phyloP scores from a whole-genome alignment of 2,797 vertebrate species.

The Labroides dimidiatus region DNA sequence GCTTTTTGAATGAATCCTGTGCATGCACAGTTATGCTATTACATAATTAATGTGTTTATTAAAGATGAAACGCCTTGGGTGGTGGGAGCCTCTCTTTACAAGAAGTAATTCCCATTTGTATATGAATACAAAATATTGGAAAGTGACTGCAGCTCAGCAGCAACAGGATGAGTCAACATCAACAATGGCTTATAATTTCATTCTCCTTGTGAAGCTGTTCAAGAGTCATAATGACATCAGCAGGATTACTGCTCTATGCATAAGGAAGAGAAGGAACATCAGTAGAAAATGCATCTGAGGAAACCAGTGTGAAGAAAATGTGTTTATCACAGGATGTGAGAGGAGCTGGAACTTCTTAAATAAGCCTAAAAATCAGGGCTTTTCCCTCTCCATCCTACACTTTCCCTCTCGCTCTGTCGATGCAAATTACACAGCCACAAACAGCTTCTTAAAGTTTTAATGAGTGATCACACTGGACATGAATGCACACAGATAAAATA shows the following conservation, averaged over 20 bases:
- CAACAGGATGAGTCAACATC: conserved; percentile 67
- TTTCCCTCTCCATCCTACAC: conserved; percentile 29
- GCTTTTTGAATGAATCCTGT: conserved; percentile 58
- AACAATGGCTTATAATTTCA: conserved; percentile 65
- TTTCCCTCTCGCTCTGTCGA: conserved; percentile 27
- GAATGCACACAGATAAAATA: conserved; percentile 75
- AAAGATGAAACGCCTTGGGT: conserved; percentile 67
- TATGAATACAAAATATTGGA: conserved; percentile 66
- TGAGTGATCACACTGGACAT: conserved; percentile 77
- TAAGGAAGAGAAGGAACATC: conserved; percentile 36
- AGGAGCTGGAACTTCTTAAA: conserved; percentile 53
- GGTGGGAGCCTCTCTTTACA: conserved; percentile 54
- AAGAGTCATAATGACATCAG: conserved; percentile 55
- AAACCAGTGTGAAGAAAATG: conserved; percentile 44
- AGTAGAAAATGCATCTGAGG: conserved; percentile 39
- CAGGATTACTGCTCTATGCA: conserved; percentile 56
- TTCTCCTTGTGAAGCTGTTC: conserved; percentile 49
- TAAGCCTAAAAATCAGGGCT: conserved; percentile 53
- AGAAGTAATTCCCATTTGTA: conserved; percentile 73
- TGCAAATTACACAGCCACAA: conserved; percentile 68
- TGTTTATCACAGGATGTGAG: conserved; percentile 44
- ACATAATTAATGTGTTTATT: conserved; percentile 78
- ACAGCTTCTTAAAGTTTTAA: conserved; percentile 77
- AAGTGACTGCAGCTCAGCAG: conserved; percentile 51
- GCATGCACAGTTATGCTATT: conserved; percentile 59